Base-by-base conservation (phyloP, 2,888 invertebrate species). In the Hermodice carunculata region DNA sequence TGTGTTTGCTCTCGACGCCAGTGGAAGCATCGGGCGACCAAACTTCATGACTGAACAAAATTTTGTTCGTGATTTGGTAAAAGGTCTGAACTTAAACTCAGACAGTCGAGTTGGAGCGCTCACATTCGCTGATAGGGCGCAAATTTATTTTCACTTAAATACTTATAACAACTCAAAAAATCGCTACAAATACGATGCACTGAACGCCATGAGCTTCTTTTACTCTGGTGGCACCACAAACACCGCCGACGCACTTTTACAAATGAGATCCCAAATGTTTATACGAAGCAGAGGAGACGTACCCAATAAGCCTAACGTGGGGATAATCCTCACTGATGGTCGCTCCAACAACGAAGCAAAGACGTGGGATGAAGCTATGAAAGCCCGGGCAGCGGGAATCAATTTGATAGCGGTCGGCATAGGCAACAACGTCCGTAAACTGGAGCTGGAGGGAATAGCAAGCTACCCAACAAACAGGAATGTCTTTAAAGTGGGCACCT, bases 301-400 rank as follows among this genome's bases (percentile, higher is more conserved):
- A 48, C 73, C 76, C 29, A 70, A 74, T 32, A 80, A 71, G 5
- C 71, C 71, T 11, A 80, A 82, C 57, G 68, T 79, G 46, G 73
- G 73, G n/a, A 74, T 82, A 32, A 69, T 82, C 26, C 67, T 82
- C 8, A 74, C 78, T 49, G 80, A 80, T 60, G 82, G 82, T 31
- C 71, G 78, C 31, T 82, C 81, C 14, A 79, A 76, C 62, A 72
- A 78, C 40, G 75, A 80, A 40, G 46, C 71, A 4, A 57, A 66
- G 31, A 66, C 81, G 6, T 71, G 80, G 28, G 76, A 76, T 0
- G 74, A 77, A 60, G 82, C 81, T 17, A 60, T 61, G 26, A 24
- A 49, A 6, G 62, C 70, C 29, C 58, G 67, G 4, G 34, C n/a
- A n/a, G n/a, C n/a, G n/a, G n/a, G 67, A 34, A 52, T 60, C 26